These are phyloP conservation scores for Enteromius treurensis DNA, from an alignment of 2,797 vertebrate genomes.

Conservation along the genomic window DNA sequence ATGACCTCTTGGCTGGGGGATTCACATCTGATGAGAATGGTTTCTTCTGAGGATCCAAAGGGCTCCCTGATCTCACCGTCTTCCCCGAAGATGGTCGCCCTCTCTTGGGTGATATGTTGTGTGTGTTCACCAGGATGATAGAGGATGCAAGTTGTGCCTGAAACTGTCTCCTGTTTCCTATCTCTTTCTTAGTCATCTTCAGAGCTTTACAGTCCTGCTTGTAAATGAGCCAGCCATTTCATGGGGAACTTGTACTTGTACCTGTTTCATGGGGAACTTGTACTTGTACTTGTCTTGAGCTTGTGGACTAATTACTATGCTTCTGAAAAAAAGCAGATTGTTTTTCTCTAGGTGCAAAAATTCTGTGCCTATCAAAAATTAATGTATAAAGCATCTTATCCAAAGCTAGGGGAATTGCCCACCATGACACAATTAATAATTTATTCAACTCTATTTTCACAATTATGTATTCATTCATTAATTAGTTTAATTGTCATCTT, in stretches of 20 bases:
- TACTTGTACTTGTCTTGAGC: background rate
- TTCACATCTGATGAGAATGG: too few relatives aligned
- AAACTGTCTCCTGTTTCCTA: too few relatives aligned
- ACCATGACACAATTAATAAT: constrained; percentile 73
- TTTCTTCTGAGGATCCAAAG: too few relatives aligned
- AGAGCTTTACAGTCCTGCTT: background rate
- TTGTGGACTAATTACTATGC: background rate
- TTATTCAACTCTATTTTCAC: constrained; percentile 76
- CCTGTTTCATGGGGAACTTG: background rate
- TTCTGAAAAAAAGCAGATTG: background rate
- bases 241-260: too few relatives aligned
- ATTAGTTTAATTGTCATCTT: constrained; percentile 75
- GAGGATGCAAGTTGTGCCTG: too few relatives aligned
- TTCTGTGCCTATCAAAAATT: constrained; percentile 17
- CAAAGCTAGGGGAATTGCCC: background rate
- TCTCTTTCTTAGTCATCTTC: too few relatives aligned
- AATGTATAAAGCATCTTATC: constrained; percentile 17
- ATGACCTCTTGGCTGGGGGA: too few relatives aligned
- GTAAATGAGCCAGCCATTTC: background rate
- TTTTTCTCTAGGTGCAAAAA: background rate
- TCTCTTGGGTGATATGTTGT: too few relatives aligned
- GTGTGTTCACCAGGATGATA: too few relatives aligned
- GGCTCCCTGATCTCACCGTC: too few relatives aligned
- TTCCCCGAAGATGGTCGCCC: too few relatives aligned
- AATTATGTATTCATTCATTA: constrained; percentile 76